These are phyloP conservation scores for Virgularia gustaviana DNA, from an alignment of 92 coral and sea anemone genomes.

Conservation along the genomic window DNA sequence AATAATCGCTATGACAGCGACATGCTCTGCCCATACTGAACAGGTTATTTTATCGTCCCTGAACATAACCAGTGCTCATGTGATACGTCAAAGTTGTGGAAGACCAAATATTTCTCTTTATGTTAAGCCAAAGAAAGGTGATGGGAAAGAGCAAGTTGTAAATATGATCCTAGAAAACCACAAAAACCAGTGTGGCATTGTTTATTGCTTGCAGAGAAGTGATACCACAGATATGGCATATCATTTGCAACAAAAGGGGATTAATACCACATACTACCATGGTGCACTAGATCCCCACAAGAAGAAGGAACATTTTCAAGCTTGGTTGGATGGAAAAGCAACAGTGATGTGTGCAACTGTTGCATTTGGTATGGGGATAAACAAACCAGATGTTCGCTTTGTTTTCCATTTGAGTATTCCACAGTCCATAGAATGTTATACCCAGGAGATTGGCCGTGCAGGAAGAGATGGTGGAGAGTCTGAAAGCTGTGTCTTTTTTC, in stretches of 20 bases:
- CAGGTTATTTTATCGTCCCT: slow-evolving; percentile 32
- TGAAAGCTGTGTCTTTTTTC: slow-evolving; percentile 27
- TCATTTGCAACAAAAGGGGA: slow-evolving; percentile 43
- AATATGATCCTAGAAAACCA: slow-evolving; percentile 4
- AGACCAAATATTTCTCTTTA: slow-evolving; percentile 31
- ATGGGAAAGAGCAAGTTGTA: slow-evolving; percentile 47
- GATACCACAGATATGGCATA: slow-evolving; percentile 48
- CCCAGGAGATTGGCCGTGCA: slow-evolving; percentile 58
- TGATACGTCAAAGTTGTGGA: slow-evolving; percentile 34
- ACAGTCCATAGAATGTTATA: slow-evolving; percentile 47
- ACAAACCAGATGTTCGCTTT: slow-evolving; percentile 59
- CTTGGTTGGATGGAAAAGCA: slow-evolving; percentile 50
- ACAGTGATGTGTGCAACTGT: slow-evolving; percentile 58
- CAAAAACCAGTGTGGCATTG: slow-evolving; percentile 57
- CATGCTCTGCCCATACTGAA: slow-evolving; percentile 47
- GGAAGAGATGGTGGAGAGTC: slow-evolving; percentile 56
- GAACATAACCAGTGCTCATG: slow-evolving; percentile 8
- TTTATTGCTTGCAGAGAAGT: slow-evolving; percentile 47
- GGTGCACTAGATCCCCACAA: slow-evolving; percentile 57
- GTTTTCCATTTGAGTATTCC: slow-evolving; percentile 59
- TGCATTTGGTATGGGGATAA: slow-evolving; percentile 66
- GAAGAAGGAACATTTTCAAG: slow-evolving; percentile 38
- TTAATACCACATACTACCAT: slow-evolving; percentile 56
- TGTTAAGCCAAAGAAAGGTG: slow-evolving; percentile 43
- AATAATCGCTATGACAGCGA: slow-evolving; percentile 49